These are phyloP conservation scores for Alloscopus bannaensis DNA, from an alignment of 2,888 invertebrate genomes.

Conservation along the genomic window DNA sequence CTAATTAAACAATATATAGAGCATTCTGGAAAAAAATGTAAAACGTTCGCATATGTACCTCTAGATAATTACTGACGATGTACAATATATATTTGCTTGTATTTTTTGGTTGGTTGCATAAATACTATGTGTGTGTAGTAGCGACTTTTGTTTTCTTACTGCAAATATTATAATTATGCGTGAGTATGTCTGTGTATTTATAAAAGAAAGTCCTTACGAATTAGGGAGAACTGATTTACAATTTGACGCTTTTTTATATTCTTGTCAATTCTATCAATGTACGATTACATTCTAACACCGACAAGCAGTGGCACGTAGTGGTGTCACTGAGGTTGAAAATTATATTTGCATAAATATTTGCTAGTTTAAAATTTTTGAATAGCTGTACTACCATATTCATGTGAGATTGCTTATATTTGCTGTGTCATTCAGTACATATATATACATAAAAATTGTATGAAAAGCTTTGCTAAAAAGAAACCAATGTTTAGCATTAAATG, in stretches of 20 bases:
- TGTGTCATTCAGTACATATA: constrained; percentile 58
- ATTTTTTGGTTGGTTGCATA: constrained; percentile 41
- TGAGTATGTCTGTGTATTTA: constrained; percentile 32
- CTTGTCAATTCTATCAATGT: constrained; percentile 62
- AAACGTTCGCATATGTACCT: no score
- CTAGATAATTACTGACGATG: no score
- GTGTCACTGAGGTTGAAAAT: constrained; percentile 7
- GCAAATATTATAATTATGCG: constrained; percentile 18
- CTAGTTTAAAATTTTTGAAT: no score
- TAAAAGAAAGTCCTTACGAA: constrained; percentile 21
- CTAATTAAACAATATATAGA: no score
- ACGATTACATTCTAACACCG: not conserved
- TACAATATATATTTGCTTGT: constrained; percentile 35
- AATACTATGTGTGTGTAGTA: constrained; percentile 36
- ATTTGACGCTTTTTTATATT: constrained; percentile 63
- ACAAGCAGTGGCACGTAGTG: not conserved
- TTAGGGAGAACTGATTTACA: constrained; percentile 63
- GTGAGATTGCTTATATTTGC: constrained; percentile 60
- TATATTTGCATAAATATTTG: constrained; percentile 17
- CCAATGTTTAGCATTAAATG: constrained; percentile 55
- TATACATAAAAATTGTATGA: constrained; percentile 43
- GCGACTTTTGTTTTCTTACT: constrained; percentile 34
- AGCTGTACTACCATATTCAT: constrained; percentile 43
- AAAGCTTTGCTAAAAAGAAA: constrained; percentile 55
- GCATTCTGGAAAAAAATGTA: no score